Conservation (phyloP, 2,113 vertebrate species). For the Paedocypris sp. region DNA sequence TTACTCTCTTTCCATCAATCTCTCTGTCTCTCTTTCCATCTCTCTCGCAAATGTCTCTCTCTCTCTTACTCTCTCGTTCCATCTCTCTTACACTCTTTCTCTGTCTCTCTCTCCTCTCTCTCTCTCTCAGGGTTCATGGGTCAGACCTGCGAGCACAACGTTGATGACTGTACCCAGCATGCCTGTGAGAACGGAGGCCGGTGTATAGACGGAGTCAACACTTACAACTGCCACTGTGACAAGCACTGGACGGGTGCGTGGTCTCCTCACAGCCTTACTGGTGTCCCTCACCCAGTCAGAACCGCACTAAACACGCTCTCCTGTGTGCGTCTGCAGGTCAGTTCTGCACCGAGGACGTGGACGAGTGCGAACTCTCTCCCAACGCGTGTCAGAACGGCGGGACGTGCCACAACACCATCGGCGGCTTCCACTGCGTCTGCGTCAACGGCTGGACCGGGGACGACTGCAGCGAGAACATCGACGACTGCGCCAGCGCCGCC, state of each 20-base stretch:
- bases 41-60: too few relatives aligned
- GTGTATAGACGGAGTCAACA: slow-evolving; percentile 87
- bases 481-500: slow-evolving; percentile 84
- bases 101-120: too few relatives aligned
- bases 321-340: slow-evolving; percentile 70
- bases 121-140: slow-evolving; percentile 62
- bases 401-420: slow-evolving; percentile 86
- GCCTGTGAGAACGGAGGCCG: slow-evolving; percentile 74
- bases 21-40: too few relatives aligned
- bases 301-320: too few relatives aligned
- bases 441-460: slow-evolving; percentile 92
- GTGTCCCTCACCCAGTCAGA: too few relatives aligned
- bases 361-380: slow-evolving; percentile 89
- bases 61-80: too few relatives aligned
- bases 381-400: slow-evolving; percentile 91
- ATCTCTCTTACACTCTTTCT: too few relatives aligned
- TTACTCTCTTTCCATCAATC: too few relatives aligned
- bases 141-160: slow-evolving; percentile 83
- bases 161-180: slow-evolving; percentile 80
- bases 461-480: slow-evolving; percentile 93
- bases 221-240: slow-evolving; percentile 85
- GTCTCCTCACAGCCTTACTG: slow-evolving; percentile 37
- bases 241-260: slow-evolving; percentile 73
- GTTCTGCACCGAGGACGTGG: slow-evolving; percentile 88
- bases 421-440: slow-evolving; percentile 82